phyloP scores from a whole-genome alignment of 2,888 invertebrate genomes.

The Apocheima hispidaria region DNA sequence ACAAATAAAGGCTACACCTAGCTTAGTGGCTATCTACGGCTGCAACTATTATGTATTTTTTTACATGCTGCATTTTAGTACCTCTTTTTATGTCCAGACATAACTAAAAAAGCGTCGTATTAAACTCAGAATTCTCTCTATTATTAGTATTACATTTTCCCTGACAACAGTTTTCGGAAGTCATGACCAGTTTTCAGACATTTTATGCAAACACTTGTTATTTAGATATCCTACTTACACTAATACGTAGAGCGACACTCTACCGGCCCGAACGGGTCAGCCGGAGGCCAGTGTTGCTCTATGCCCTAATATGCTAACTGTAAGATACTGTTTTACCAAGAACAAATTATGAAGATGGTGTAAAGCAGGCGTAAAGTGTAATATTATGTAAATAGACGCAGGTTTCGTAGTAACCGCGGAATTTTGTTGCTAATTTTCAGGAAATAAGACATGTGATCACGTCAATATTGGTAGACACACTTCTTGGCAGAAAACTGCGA shows the following conservation, averaged over 20 bases:
- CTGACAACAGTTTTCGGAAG: slow-evolving; percentile 19
- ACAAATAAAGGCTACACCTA: no score
- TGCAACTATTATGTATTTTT: no score
- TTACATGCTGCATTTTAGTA: background rate
- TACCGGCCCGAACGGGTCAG: no score
- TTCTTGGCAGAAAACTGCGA: slow-evolving; percentile 10
- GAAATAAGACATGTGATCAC: background rate
- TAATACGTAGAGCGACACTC: no score
- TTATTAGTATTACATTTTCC: no score
- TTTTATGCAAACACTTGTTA: slow-evolving; percentile 3
- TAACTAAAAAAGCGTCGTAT: no score
- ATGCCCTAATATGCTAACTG: slow-evolving; percentile 1
- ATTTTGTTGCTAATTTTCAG: slow-evolving; percentile 11
- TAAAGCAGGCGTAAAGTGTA: background rate
- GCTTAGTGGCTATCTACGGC: no score
- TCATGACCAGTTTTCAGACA: slow-evolving; percentile 3
- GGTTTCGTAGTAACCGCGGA: slow-evolving; percentile 17
- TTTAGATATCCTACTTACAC: background rate
- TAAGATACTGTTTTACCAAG: slow-evolving; percentile 3
- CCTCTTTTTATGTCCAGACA: background rate
- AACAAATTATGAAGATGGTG: slow-evolving; percentile 16
- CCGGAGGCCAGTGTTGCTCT: no score
- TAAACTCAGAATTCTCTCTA: no score
- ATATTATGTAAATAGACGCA: slow-evolving; percentile 10
- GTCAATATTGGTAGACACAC: slow-evolving; percentile 20